A percentile compares a stretch with the other conserved stretches of the same genome.
Evolutionary conservation across 2,797 vertebrate species (phyloP).

Genomic region (Gouania willdenowi): DNA sequence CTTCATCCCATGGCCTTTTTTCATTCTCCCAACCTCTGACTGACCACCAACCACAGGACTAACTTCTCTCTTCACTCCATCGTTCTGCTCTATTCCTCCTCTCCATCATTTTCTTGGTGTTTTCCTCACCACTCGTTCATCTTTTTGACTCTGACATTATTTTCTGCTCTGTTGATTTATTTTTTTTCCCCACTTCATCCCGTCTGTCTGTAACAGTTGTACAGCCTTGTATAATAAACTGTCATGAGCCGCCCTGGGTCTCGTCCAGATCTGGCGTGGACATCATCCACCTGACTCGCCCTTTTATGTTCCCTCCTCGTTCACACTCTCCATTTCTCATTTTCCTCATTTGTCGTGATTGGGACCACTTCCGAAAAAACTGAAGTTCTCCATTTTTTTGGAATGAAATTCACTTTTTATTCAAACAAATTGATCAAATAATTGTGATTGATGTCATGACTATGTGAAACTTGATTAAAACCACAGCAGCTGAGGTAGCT

Average conservation of each 20-base stretch:
- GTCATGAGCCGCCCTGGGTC: slow-evolving; percentile 27
- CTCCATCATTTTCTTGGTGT: slow-evolving; percentile 17
- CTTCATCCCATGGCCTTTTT: slow-evolving; percentile 30
- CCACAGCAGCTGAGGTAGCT: too few relatives aligned
- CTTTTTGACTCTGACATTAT: slow-evolving; percentile 5
- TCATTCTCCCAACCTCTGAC: slow-evolving; percentile 47
- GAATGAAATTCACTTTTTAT: too few relatives aligned
- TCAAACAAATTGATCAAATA: too few relatives aligned
- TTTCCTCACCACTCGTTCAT: slow-evolving; percentile 8
- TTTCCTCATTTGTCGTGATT: too few relatives aligned
- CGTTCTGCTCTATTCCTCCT: slow-evolving; percentile 23
- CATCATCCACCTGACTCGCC: slow-evolving; percentile 45
- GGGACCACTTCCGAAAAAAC: too few relatives aligned
- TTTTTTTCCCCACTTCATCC: slow-evolving; percentile 4
- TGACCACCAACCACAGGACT: slow-evolving; percentile 60
- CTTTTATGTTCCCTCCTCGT: slow-evolving; percentile 26
- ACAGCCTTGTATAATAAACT: slow-evolving; percentile 58
- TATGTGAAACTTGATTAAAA: too few relatives aligned
- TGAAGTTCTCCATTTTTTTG: too few relatives aligned
- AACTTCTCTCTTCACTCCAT: slow-evolving; percentile 25
- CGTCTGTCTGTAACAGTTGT: slow-evolving; percentile 26
- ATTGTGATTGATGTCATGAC: too few relatives aligned
- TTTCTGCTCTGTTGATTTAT: slow-evolving; percentile 11
- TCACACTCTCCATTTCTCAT: slow-evolving; percentile 14
- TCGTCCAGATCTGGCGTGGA: slow-evolving; percentile 45